These are phyloP conservation scores for Zaprionus inermis DNA, from an alignment of 1,140 invertebrate genomes.

Conservation along the genomic window DNA sequence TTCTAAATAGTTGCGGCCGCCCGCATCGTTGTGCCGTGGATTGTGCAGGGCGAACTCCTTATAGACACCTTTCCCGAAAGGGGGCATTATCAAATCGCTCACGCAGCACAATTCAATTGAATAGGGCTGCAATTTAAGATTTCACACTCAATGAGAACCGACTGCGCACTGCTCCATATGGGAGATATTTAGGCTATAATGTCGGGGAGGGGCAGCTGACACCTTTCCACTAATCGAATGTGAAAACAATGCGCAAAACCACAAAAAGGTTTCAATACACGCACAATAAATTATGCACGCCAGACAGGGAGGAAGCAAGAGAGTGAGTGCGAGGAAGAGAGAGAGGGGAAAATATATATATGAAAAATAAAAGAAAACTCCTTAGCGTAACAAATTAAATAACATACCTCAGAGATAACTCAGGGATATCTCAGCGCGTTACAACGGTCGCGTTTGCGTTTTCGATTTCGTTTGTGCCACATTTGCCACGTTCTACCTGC, in stretches of 20 bases:
- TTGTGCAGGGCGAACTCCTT: conserved; percentile 24
- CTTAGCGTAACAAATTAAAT: conserved; percentile 76
- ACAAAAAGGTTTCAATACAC: conserved; percentile 44
- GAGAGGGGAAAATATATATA: conserved; percentile 45
- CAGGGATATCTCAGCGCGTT: conserved; percentile 41
- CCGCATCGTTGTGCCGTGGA: conserved; percentile 68
- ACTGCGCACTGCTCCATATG: not conserved
- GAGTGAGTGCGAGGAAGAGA: not conserved
- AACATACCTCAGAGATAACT: conserved; percentile 54
- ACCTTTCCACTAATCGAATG: conserved; percentile 63
- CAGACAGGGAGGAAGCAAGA: not conserved
- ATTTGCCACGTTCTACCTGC: conserved; percentile 61
- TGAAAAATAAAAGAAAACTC: conserved; percentile 51
- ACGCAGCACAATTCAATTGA: conserved; percentile 73
- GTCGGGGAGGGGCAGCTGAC: conserved; percentile 48
- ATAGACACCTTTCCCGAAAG: conserved; percentile 33
- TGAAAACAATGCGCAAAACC: conserved; percentile 61
- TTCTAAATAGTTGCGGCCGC: conserved; percentile 68
- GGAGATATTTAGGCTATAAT: not conserved
- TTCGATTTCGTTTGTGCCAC: conserved; percentile 65
- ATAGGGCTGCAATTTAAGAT: conserved; percentile 71
- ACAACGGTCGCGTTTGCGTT: conserved; percentile 62
- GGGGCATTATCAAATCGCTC: conserved; percentile 59
- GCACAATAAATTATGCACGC: conserved; percentile 76
- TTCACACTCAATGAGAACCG: conserved; percentile 58